These are phyloP conservation scores for Philereme vetulata DNA, from an alignment of 2,888 invertebrate species.

Conservation along the genomic window DNA sequence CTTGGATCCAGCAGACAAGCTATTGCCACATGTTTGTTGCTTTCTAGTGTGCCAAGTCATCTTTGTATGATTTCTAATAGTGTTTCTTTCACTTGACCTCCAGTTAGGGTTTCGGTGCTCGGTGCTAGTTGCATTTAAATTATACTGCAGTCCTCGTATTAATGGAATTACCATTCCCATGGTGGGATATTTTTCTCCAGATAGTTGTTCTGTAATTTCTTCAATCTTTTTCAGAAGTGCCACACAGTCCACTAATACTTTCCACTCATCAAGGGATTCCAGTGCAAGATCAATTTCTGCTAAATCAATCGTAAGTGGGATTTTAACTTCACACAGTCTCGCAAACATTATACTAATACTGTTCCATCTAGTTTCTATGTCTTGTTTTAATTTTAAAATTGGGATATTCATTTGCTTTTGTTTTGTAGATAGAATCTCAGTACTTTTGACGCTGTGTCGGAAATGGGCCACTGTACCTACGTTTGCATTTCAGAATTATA, in stretches of 20 bases:
- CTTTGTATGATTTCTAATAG: conserved; percentile 13
- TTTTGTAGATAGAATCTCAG: conserved; percentile 13
- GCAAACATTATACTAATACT: too few relatives aligned
- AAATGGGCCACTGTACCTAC: conserved; percentile 17
- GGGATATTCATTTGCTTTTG: conserved; percentile 30
- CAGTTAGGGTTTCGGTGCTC: conserved; percentile 21
- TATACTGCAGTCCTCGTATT: conserved; percentile 27
- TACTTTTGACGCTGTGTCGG: conserved; percentile 20
- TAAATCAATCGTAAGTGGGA: conserved; percentile 25
- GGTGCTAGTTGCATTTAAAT: conserved; percentile 14
- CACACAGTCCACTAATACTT: conserved; percentile 17
- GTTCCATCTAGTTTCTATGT: too few relatives aligned
- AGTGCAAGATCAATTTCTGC: conserved; percentile 17
- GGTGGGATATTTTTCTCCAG: conserved; percentile 31
- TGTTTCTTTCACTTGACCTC: conserved; percentile 12
- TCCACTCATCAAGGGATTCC: conserved; percentile 20
- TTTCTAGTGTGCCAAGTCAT: conserved; percentile 9
- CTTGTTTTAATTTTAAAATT: conserved; percentile 30
- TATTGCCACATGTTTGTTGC: conserved; percentile 21
- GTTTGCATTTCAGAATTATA: conserved; percentile 17
- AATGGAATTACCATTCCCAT: conserved; percentile 26
- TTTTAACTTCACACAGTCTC: too few relatives aligned
- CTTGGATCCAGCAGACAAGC: conserved; percentile 26
- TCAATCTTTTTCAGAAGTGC: conserved; percentile 21
- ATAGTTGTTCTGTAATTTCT: conserved; percentile 17